These are phyloP conservation scores for Aphaenogaster floridana DNA, from an alignment of 1,140 invertebrate species.

Conservation along the genomic window DNA sequence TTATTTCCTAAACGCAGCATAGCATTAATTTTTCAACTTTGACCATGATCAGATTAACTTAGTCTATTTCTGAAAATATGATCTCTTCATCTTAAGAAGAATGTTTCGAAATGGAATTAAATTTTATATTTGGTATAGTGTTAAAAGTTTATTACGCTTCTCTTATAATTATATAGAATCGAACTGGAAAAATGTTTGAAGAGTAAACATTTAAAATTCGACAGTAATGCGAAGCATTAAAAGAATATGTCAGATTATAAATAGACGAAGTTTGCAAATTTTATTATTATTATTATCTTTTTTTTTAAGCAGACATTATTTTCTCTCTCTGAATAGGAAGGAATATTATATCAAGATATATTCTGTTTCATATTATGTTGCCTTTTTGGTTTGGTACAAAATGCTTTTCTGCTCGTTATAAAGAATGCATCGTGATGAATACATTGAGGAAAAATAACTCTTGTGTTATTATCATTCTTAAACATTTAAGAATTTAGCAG, in stretches of 20 bases:
- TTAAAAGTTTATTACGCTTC: neutral
- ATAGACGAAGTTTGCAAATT: neutral
- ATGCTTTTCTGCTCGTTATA: neutral
- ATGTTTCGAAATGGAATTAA: neutral
- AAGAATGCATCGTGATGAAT: neutral
- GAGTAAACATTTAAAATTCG: neutral
- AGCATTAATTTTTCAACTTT: neutral
- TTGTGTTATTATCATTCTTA: constrained; percentile 3
- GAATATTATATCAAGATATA: neutral
- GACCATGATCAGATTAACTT: neutral
- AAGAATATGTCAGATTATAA: neutral
- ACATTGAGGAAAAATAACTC: neutral
- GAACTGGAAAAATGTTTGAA: neutral
- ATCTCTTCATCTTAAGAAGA: neutral
- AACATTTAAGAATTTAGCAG: neutral
- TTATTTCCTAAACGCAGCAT: neutral
- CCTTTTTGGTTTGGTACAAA: neutral
- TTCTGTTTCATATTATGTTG: neutral
- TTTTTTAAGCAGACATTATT: neutral
- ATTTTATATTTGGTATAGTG: neutral
- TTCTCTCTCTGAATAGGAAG: neutral
- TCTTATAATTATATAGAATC: neutral
- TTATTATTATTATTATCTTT: neutral
- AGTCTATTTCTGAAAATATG: neutral
- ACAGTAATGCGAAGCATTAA: neutral